Evolutionary conservation across 2,888 invertebrate species (phyloP), one percentile per base, ranked within the genome.

Genomic region (Hedya salicella): DNA sequence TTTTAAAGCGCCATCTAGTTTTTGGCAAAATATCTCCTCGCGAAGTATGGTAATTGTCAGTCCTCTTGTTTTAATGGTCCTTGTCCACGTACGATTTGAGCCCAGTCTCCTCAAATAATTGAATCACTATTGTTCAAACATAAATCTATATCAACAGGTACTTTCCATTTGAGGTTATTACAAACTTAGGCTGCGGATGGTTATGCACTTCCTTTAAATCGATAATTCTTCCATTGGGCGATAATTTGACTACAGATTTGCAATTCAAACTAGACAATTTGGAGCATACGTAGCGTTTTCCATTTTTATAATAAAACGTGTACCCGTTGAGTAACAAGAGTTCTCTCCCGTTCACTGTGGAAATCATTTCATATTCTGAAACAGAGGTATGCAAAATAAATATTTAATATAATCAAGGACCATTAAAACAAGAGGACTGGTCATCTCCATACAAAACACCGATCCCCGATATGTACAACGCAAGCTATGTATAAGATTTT

Each of bases 351-450:
- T 42, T 44, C 6, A 13, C 42, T 44, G 30, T 30, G 8, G 56
- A 17, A 6, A 56, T 56, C 13, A 56, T 56, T 17, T 56, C 44
- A 13, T 56, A 56, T n/a, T 42, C 56, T 56, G 30, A 30, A 56
- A 56, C 30, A 16, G 14, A 21, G 3, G 25, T 6, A 25, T 25
- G 25, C 1, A 4, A 25, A n/a, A n/a, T n/a, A n/a, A n/a, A n/a
- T n/a, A n/a, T n/a, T n/a, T n/a, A n/a, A n/a, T n/a, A n/a, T n/a
- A n/a, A n/a, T n/a, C n/a, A n/a, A n/a, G n/a, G n/a, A n/a, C n/a
- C n/a, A n/a, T n/a, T n/a, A n/a, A n/a, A n/a, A n/a, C n/a, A n/a
- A n/a, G n/a, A n/a, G n/a, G n/a, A n/a, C n/a, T n/a, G n/a, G n/a
- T n/a, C n/a, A n/a, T n/a, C n/a, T n/a, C n/a, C n/a, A n/a, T n/a